Base-by-base conservation (phyloP, 2,797 vertebrate species). In the Nannoperca australis region DNA sequence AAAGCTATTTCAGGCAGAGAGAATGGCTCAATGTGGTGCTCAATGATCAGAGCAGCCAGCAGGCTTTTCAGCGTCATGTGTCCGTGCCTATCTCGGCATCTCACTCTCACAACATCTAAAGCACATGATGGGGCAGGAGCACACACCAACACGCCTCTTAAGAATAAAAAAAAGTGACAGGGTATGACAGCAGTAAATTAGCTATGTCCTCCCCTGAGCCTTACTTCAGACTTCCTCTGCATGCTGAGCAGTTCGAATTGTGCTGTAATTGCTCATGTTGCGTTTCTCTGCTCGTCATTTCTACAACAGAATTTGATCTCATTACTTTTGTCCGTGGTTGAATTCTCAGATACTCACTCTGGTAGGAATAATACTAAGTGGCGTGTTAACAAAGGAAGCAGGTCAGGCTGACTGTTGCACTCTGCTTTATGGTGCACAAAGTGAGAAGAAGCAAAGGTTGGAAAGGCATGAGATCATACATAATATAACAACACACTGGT, bases 151-250 rank as follows among this genome's bases (percentile, higher is more conserved):
- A 87, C 85, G 77, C 89, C 84, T 89, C 88, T 84, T 82, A 78
- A 78, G 91, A 84, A 91, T 82, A 13, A 40, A 40, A 64, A 66
- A 81, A 91, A 79, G 78, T 76, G 82, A 90, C 85, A 84, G 83
- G 82, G 81, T 86, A 90, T 88, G 92, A 92, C 91, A 90, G 88
- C 88, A 88, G 88, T 78, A 93, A 94, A 94, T 93, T 93, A 90
- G 85, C 89, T 92, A 88, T 90, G 88, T 89, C 86, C 76, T 91
- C 92, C 88, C 85, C 59, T 80, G 91, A 92, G 90, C 85, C 73
- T 80, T 82, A 84, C 70, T 79, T 76, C 71, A 88, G 85, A 87
- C 84, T 81, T 78, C 67, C 82, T 53, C 73, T 69, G 76, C 79
- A 75, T 78, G 84, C 87, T 44, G 66, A 87, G 87, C 88, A 81